Conservation (phyloP, 2,113 vertebrate species). For the Podiceps cristatus region DNA sequence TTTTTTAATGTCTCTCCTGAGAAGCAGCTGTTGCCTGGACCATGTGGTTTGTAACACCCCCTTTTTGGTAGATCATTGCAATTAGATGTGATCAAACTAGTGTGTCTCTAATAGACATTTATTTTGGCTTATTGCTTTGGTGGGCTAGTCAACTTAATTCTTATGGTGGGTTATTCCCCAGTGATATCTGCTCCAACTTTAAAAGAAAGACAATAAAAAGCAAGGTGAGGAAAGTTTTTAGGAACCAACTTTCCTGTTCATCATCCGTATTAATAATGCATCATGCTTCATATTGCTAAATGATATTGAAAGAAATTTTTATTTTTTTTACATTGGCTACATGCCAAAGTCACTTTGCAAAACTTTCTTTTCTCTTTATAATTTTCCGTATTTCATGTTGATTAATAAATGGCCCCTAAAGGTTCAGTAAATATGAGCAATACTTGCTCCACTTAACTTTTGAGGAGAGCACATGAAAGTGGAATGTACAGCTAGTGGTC, state of each 20-base stretch:
- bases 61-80: neutral
- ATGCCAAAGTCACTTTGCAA: neutral
- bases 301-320: neutral
- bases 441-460: neutral
- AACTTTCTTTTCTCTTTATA: neutral
- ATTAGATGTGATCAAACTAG: neutral
- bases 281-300: neutral
- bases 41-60: neutral
- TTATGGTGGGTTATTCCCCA: neutral
- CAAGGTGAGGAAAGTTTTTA: neutral
- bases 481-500: neutral
- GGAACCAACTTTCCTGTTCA: neutral
- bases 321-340: neutral
- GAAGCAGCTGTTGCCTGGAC: constrained; percentile 16
- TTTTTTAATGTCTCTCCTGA: neutral
- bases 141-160: neutral
- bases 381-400: neutral
- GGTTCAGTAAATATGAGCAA: neutral
- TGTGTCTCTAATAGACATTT: neutral
- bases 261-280: neutral
- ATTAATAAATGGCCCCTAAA: neutral
- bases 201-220: neutral
- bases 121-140: neutral
- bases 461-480: neutral
- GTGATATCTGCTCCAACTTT: neutral